Base-by-base conservation (phyloP, 2,888 invertebrate genomes). In the Aporophyla nigra region DNA sequence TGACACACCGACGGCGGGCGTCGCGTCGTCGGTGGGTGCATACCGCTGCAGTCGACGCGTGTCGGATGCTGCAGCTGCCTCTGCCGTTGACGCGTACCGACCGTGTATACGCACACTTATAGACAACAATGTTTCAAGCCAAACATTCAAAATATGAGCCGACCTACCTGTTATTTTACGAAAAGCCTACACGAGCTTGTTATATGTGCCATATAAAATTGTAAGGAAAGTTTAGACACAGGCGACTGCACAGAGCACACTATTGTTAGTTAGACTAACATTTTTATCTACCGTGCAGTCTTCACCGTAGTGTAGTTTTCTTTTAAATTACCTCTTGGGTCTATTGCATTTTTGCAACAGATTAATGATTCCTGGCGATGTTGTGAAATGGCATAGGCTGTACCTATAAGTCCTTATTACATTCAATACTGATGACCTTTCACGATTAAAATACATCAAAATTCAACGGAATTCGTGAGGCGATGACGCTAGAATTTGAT, bases 221-320 rank as follows among this genome's bases (percentile, higher is more conserved):
- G 24, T 58, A 21, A 46, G n/a, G 46, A 68, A 78, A 72, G 53
- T 62, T 58, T 62, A 53, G 43, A 72, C 58, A 40, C 24, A 24
- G 9, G 24, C 7, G 19, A 78, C 58, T 58, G 33, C 33, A 33
- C 33, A 33, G 33, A 24, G 24, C 33, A 33, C 43, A 24, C 53
- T 59, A 53, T 53, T 66, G 46, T 58, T 51, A 43, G n/a, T 14
- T 43, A 33, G 49, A 56, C 61, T 12, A 71, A 51, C 46, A 59
- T 66, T 71, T 71, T 71, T 63, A 77, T 71, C 51, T 78, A 16
- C 33, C 10, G 27, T 27, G 53, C 71, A 71, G 61, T 46, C 56
- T 53, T 63, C 3, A 10, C 43, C 33, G 63, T 33, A 51, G 43
- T 58, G 27, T 40, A 49, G 66, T 74, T 76, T 54, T 75, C 61